A percentile compares a stretch with the other conserved stretches of the same genome.
phyloP scores from a whole-genome alignment of 2,113 vertebrate genomes.

The Heliornis fulica region DNA sequence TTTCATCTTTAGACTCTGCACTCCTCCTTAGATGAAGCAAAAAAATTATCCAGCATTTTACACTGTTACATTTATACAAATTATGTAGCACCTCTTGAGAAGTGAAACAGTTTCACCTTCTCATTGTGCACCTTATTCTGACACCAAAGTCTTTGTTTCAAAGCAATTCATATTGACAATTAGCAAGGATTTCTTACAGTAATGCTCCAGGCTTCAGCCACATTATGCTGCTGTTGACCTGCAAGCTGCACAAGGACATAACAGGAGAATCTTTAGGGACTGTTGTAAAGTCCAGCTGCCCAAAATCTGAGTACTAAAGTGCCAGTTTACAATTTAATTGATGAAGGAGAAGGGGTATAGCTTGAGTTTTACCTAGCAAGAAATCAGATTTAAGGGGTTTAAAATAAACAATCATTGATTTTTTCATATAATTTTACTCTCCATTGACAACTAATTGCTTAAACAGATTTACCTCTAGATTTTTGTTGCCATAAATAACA shows the following conservation, averaged over 20 bases:
- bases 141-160: neutral
- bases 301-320: neutral
- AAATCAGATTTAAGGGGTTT: neutral
- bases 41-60: slow-evolving; percentile 5
- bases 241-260: neutral
- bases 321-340: neutral
- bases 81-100: neutral
- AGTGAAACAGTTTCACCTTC: neutral
- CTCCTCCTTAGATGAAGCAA: slow-evolving; percentile 11
- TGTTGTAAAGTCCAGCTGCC: neutral
- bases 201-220: neutral
- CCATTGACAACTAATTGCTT: neutral
- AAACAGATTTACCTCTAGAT: neutral
- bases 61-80: neutral
- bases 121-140: neutral
- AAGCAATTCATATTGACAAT: neutral
- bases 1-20: slow-evolving; percentile 44
- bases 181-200: neutral
- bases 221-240: neutral
- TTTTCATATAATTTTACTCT: neutral
- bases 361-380: neutral
- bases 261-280: neutral
- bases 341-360: neutral
- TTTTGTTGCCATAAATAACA: neutral
- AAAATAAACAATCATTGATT: neutral